Base-by-base conservation (phyloP, 2,797 vertebrate species). In the Sciaenops ocellatus region DNA sequence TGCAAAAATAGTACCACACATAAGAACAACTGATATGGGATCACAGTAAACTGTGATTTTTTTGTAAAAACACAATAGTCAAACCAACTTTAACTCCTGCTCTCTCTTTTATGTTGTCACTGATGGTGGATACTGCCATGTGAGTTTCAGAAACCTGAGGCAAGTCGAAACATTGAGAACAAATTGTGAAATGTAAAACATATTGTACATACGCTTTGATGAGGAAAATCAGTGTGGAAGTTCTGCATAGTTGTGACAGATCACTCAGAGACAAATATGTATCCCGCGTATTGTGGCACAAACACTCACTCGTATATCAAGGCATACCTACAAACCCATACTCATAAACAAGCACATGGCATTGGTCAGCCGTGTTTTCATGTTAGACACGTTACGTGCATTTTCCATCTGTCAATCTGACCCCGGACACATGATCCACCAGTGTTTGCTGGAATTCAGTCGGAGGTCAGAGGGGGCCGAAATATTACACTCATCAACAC, bases 391-490 rank as follows among this genome's bases (percentile, higher is more conserved):
- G 67, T 34, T 65, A 59, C 41, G 28, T 8, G 24, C 24, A 63
- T 67, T 84, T 83, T 61, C 47, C 15, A 8, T 63, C 44, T 67
- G 54, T 24, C 30, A 38, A 57, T 78, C 22, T 61, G 51, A 69
- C 51, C 30, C n/a, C 5, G 28, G 60, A 76, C 76, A 90, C 54
- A 55, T 8, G 66, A 78, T 75, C 71, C 61, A 3, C 12, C 13
- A 3, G 30, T 20, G 54, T 77, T 83, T 34, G 52, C 26, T 54
- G 52, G 60, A 85, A 47, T 52, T 60, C 69, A 16, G 67, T 48
- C n/a, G 4, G 66, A 80, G 85, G 87, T 90, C 63, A 87, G 28
- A 44, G 72, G 34, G 76, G 50, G 34, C 55, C 22, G 64, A 78
- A 77, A 81, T 70, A 78, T 84, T 77, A 67, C 48, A 52, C 67